Evolutionary conservation across 1,140 invertebrate species (phyloP), one percentile per base, ranked within the genome.

Genomic region (Ladona fulva): DNA sequence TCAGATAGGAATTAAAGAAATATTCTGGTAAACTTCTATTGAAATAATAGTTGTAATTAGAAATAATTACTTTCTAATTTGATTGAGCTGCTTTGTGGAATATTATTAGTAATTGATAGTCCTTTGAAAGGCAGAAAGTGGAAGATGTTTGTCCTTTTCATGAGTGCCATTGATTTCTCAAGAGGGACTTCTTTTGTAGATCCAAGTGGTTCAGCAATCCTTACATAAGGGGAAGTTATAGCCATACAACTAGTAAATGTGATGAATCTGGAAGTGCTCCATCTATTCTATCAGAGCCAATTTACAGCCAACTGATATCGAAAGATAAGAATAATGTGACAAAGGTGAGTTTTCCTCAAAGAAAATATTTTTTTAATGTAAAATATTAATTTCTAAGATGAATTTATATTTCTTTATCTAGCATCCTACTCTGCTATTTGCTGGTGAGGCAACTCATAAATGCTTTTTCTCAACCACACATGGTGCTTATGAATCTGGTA

Each of bases 401-500:
- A 5, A 8, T 37, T 37, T 37, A 1, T 37, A 5, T 5, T 37
- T 8, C 29, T 77, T 80, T 59, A 84, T 83, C 24, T 80, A 88
- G 85, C 77, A 79, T 80, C 89, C 91, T 5, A 82, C 88, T 37
- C 81, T 94, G 37, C 80, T 92, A 80, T 89, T 94, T 80, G 92
- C 92, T 79, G 93, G 93, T 73, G 93, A 94, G 86, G 92, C 91
- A 0, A 89, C 89, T 22, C 90, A 92, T 83, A 83, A 88, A 24
- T 81, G 83, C 37, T 91, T 89, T 82, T 94, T 91, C 83, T 93
- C 92, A 0, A 94, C 92, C 10, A 89, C 89, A 5, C 92, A 94
- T 83, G 93, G 93, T 12, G 89, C 89, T 59, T 89, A 85, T 79
- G 86, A 89, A 74, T 87, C 87, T n/a, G 89, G 89, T 11, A 79